Conservation (phyloP, 2,888 invertebrate species). For the Agrotis puta region DNA sequence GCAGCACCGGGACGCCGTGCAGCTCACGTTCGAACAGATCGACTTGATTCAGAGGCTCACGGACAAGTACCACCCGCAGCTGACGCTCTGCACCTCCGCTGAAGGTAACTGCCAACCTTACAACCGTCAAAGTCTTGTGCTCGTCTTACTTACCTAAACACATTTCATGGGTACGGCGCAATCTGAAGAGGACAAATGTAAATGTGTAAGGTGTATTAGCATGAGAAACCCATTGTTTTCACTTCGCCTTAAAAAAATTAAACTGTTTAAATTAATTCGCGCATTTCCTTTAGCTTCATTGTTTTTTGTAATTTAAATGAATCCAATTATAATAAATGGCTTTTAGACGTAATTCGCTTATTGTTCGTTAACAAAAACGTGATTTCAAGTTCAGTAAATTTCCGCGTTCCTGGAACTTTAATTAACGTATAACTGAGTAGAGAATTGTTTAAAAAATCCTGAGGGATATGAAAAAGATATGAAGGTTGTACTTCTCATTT, state of each 20-base stretch:
- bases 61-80: slow-evolving; percentile 94
- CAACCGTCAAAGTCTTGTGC: not conserved
- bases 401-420: slow-evolving; percentile 26
- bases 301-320: slow-evolving; percentile 68
- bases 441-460: slow-evolving; percentile 8
- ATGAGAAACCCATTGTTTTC: slow-evolving; percentile 78
- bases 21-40: slow-evolving; percentile 96
- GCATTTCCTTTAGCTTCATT: slow-evolving; percentile 65
- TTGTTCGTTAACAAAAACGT: slow-evolving; percentile 57
- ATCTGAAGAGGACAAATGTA: slow-evolving; percentile 64
- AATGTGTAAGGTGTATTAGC: slow-evolving; percentile 74
- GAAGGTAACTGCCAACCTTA: slow-evolving; percentile 91
- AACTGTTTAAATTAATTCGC: slow-evolving; percentile 65
- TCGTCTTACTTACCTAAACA: slow-evolving; percentile 13
- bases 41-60: slow-evolving; percentile 96
- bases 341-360: slow-evolving; percentile 57
- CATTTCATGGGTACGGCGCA: slow-evolving; percentile 31
- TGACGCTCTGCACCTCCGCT: slow-evolving; percentile 94
- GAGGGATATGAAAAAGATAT: slow-evolving; percentile 9
- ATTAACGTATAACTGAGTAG: slow-evolving; percentile 29
- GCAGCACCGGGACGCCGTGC: slow-evolving; percentile 96
- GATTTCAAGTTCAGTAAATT: slow-evolving; percentile 47
- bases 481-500: slow-evolving; percentile 18
- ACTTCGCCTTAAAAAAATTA: slow-evolving; percentile 62
- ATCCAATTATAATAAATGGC: slow-evolving; percentile 60